Evolutionary conservation across 2,888 invertebrate genomes (phyloP), one percentile per base, ranked within the genome.

Genomic region (Brenthis hecate): DNA sequence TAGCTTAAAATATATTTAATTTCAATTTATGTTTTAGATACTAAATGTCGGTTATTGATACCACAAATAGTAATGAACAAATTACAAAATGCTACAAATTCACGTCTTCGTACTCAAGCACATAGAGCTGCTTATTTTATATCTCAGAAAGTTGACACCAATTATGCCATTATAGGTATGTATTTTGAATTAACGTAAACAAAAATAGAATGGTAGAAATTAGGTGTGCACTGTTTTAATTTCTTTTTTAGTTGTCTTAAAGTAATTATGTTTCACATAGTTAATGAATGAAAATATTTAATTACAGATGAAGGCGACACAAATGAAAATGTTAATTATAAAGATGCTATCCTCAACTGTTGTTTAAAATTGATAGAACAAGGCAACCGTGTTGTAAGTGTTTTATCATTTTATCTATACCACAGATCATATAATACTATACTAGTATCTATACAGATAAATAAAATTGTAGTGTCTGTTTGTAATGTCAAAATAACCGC

Each of bases 1-100:
- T 28, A 4, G 28, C 0, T 28, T 28, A 28, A 28, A 28, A 28
- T 4, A 28, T 28, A 28, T 28, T 43, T 43, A 2, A 43, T 43
- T 43, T 2, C 36, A 43, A 43, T 43, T 61, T 61, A 36, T 36
- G 63, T 85, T 85, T 62, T 76, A 91, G 91, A 90, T 75, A 75
- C 80, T 16, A 74, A 80, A 57, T 88, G 86, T 69, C 78, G 77
- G 48, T 74, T 91, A 16, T 71, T 87, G 77, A 77, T 89, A 14
- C 84, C 87, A 0, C 74, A 78, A 51, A 76, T 79, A 28, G 83
- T 86, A 16, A 69, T 80, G 72, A 66, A 67, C 13, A 73, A 75
- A 57, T 70, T 85, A 16, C 75, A 78, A 60, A 58, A 62, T 61
- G 55, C 74, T 73, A 78, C 71, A 68, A 72, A 69, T 51, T 43